These are phyloP conservation scores for Anabas testudineus DNA, from an alignment of 2,797 vertebrate species.

Conservation along the genomic window DNA sequence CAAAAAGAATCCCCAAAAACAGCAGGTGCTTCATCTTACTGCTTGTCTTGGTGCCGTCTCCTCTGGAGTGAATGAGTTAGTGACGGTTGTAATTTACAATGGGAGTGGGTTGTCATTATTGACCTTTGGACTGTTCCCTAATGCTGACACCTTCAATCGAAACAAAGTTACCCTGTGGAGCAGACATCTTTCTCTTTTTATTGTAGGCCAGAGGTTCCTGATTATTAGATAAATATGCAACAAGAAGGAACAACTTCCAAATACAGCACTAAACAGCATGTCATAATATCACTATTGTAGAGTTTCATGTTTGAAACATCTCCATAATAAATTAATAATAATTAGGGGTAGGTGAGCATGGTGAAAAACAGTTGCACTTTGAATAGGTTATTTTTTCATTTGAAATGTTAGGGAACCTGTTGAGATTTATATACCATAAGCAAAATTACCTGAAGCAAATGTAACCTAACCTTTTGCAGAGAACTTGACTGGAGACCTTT, in stretches of 20 bases:
- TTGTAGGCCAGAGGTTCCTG: neutral
- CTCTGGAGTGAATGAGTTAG: slow-evolving; percentile 32
- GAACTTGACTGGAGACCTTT: neutral
- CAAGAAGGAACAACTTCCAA: neutral
- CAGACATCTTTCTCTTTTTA: slow-evolving; percentile 24
- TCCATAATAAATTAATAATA: no score
- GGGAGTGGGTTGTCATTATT: slow-evolving; percentile 37
- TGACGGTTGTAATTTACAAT: slow-evolving; percentile 67
- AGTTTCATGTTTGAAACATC: slow-evolving; percentile 8
- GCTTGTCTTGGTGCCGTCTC: slow-evolving; percentile 40
- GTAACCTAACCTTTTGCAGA: neutral
- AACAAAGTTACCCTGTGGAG: slow-evolving; percentile 29
- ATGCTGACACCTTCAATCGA: slow-evolving; percentile 31
- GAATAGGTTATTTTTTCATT: no score
- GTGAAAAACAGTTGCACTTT: no score
- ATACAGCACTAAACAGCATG: neutral
- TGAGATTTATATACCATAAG: neutral
- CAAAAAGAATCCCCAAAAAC: slow-evolving; percentile 66
- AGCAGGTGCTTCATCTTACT: slow-evolving; percentile 79
- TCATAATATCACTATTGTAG: neutral
- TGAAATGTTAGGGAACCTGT: no score
- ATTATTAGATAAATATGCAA: neutral
- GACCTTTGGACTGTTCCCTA: slow-evolving; percentile 77
- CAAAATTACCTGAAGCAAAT: slow-evolving; percentile 1
- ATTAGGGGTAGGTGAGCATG: no score